These are phyloP conservation scores for Teleogryllus oceanicus DNA, from an alignment of 2,888 invertebrate species.

Conservation along the genomic window DNA sequence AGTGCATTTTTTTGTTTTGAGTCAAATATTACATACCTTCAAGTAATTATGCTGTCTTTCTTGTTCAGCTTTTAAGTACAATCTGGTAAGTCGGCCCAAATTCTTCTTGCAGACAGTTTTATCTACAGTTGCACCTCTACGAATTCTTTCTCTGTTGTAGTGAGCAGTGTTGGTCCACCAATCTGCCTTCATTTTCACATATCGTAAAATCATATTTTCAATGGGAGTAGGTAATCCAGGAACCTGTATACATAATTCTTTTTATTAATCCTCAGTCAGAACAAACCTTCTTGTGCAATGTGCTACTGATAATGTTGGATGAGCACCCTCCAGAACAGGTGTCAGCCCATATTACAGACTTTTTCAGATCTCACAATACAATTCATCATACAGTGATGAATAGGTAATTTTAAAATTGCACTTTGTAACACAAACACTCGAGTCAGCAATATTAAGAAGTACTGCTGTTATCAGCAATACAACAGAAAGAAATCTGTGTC, in stretches of 20 bases:
- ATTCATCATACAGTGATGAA: too few relatives aligned
- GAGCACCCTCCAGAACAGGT: too few relatives aligned
- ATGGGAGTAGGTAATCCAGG: constrained; percentile 98
- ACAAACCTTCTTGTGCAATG: too few relatives aligned
- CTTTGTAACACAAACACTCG: too few relatives aligned
- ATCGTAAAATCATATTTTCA: constrained; percentile 99
- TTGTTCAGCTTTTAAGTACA: constrained; percentile 96
- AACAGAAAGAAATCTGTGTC: too few relatives aligned
- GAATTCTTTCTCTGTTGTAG: constrained; percentile 97
- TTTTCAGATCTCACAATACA: too few relatives aligned
- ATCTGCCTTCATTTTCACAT: constrained; percentile 99
- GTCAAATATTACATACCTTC: constrained; percentile 57
- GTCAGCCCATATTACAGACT: too few relatives aligned
- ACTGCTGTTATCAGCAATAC: too few relatives aligned
- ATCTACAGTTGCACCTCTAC: constrained; percentile 99
- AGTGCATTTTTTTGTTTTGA: background rate
- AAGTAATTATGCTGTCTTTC: constrained; percentile 98
- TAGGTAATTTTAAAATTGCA: too few relatives aligned
- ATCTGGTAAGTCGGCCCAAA: constrained; percentile 91
- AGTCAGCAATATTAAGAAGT: too few relatives aligned
- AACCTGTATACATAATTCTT: constrained; percentile 54
- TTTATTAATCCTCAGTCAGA: too few relatives aligned
- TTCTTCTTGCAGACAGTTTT: constrained; percentile 99
- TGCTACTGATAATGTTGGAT: too few relatives aligned
- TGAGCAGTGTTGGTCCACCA: constrained; percentile 99